Conservation (phyloP, 2,113 vertebrate species). For the Hoplias malabaricus region DNA sequence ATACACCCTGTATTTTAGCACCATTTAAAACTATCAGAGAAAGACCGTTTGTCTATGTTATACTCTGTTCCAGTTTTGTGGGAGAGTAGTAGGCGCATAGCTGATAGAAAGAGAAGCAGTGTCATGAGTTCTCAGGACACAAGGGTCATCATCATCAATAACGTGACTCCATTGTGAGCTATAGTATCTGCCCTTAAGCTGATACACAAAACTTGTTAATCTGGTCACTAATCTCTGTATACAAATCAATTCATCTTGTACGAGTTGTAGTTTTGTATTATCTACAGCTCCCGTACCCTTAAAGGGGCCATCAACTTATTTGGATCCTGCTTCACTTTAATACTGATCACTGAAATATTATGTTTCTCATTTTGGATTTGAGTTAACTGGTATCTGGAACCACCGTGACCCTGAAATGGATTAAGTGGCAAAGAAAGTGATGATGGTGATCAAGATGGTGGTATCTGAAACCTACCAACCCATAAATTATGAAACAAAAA, state of each 20-base stretch:
- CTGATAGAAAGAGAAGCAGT: not conserved
- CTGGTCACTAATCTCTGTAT: not conserved
- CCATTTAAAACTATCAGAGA: not conserved
- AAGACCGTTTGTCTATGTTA: too few relatives aligned
- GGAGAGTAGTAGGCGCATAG: not conserved
- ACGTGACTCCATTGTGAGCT: not conserved
- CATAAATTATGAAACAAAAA: too few relatives aligned
- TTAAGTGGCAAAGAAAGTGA: too few relatives aligned
- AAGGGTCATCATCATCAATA: not conserved
- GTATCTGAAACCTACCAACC: too few relatives aligned
- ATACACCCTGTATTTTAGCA: not conserved
- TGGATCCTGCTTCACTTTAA: too few relatives aligned
- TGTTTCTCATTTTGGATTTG: too few relatives aligned
- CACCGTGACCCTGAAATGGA: too few relatives aligned
- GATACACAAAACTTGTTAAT: not conserved
- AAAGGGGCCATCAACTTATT: too few relatives aligned
- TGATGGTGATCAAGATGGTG: too few relatives aligned
- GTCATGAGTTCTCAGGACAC: not conserved
- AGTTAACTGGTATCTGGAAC: too few relatives aligned
- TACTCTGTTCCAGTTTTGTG: not conserved
- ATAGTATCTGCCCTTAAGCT: not conserved
- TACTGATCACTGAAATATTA: too few relatives aligned
- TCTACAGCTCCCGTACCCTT: not conserved
- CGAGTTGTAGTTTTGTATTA: not conserved
- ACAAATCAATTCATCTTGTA: not conserved